These are phyloP conservation scores for Benthosema pterotum DNA, from an alignment of 2,797 vertebrate genomes.

Conservation along the genomic window DNA sequence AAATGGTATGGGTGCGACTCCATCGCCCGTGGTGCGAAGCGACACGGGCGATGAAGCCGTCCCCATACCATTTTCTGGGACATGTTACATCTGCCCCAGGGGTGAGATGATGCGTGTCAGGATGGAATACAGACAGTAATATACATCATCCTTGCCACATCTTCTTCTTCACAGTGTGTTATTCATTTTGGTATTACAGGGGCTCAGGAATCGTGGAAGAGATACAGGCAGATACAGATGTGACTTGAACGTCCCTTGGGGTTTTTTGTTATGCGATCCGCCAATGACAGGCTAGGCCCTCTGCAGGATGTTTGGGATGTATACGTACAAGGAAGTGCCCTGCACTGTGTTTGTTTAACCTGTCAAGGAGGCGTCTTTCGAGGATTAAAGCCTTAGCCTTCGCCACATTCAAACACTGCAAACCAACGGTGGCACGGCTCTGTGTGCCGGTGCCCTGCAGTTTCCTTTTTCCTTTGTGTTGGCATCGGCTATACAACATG, in stretches of 20 bases:
- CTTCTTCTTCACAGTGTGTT: no score
- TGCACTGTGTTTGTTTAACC: conserved; percentile 68
- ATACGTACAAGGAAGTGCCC: conserved; percentile 50
- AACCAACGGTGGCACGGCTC: conserved; percentile 53
- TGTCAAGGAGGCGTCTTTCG: conserved; percentile 58
- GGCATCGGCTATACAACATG: conserved; percentile 55
- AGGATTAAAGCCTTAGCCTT: conserved; percentile 66
- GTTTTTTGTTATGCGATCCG: conserved; percentile 52
- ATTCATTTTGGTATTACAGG: conserved; percentile 26
- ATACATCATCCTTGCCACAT: no score
- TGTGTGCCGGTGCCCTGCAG: conserved; percentile 39
- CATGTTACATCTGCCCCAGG: no score
- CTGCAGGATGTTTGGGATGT: conserved; percentile 43
- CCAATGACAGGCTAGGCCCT: conserved; percentile 68
- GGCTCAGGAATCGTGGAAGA: conserved; percentile 21
- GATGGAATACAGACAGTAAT: no score
- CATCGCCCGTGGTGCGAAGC: no score
- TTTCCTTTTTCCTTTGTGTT: conserved; percentile 54
- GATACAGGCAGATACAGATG: conserved; percentile 15
- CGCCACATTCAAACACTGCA: conserved; percentile 70
- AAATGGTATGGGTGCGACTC: no score
- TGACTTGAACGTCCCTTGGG: conserved; percentile 16
- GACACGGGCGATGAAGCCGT: no score
- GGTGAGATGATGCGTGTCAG: no score
- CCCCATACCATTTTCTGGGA: no score